A percentile compares a stretch with the other conserved stretches of the same genome.
Conservation (phyloP, 2,888 invertebrate genomes). For the Meiosimyza platycephala region DNA sequence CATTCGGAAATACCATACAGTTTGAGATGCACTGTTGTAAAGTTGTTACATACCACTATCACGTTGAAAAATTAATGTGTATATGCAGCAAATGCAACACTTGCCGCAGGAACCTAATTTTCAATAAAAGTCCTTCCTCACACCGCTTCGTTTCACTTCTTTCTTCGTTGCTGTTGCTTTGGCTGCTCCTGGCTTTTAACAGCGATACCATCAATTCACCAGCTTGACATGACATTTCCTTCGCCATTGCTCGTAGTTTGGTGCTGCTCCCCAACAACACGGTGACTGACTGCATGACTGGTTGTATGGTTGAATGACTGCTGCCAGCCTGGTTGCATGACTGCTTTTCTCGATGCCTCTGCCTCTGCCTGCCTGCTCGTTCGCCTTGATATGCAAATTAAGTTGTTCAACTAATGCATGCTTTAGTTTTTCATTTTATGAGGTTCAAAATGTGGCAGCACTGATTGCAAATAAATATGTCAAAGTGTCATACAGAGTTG, state of each 20-base stretch:
- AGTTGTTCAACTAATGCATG: constrained; percentile 33
- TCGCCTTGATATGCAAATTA: constrained; percentile 33
- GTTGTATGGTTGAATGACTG: constrained; percentile 6
- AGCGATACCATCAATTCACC: constrained; percentile 8
- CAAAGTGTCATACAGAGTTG: constrained; percentile 4
- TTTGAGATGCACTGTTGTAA: neutral
- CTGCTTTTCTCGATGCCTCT: neutral
- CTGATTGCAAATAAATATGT: constrained; percentile 34
- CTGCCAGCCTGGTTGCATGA: neutral
- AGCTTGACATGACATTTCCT: constrained; percentile 19
- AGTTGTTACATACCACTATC: constrained; percentile 9
- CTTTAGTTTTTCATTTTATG: constrained; percentile 29
- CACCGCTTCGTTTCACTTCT: neutral
- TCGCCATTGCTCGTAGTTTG: constrained; percentile 12
- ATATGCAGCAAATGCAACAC: constrained; percentile 17
- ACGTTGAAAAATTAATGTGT: neutral
- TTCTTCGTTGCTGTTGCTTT: neutral
- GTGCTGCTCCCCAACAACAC: neutral
- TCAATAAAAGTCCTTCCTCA: constrained; percentile 4
- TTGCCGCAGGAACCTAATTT: constrained; percentile 11
- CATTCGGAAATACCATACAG: neutral
- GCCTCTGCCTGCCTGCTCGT: neutral
- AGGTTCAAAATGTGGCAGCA: constrained; percentile 27
- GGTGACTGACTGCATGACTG: constrained; percentile 16
- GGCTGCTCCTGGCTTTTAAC: neutral